These are phyloP conservation scores for Steromphala cineraria DNA, from an alignment of 2,888 invertebrate genomes.

Conservation along the genomic window DNA sequence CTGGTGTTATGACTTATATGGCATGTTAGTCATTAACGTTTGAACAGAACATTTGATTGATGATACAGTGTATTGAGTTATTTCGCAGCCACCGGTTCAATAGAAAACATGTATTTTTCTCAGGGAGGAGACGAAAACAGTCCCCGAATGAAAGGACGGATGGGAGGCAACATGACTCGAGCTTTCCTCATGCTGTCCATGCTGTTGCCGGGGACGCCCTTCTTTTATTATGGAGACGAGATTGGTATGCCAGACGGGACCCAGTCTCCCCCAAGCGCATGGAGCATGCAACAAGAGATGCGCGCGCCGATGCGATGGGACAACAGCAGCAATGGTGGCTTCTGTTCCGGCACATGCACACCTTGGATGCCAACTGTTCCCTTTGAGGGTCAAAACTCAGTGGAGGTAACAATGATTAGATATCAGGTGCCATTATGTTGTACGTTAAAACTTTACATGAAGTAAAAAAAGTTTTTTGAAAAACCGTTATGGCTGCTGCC, in stretches of 20 bases:
- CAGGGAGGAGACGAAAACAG: conserved; percentile 60
- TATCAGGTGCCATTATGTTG: not conserved
- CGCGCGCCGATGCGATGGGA: conserved; percentile 70
- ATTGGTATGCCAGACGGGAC: conserved; percentile 81
- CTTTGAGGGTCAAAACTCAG: conserved; percentile 42
- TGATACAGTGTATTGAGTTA: too few relatives aligned
- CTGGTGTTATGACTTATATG: too few relatives aligned
- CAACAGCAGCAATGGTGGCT: conserved; percentile 55
- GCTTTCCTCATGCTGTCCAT: conserved; percentile 87
- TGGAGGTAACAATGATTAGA: conserved; percentile 41
- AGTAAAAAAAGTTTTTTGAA: too few relatives aligned
- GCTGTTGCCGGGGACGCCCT: conserved; percentile 88
- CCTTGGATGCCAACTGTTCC: conserved; percentile 53
- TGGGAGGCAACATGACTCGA: conserved; percentile 46
- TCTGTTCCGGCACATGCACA: conserved; percentile 39
- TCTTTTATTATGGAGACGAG: conserved; percentile 93
- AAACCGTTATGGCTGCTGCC: too few relatives aligned
- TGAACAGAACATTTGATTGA: too few relatives aligned
- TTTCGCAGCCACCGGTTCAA: too few relatives aligned
- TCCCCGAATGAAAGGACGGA: conserved; percentile 46
- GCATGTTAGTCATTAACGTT: too few relatives aligned
- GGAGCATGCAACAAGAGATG: conserved; percentile 42
- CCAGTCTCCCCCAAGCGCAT: not conserved
- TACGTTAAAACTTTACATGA: not conserved
- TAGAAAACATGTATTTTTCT: too few relatives aligned